A percentile compares a stretch with the other conserved stretches of the same genome.
Conservation (phyloP, 2,113 vertebrate genomes). For the Guaruba guarouba region DNA sequence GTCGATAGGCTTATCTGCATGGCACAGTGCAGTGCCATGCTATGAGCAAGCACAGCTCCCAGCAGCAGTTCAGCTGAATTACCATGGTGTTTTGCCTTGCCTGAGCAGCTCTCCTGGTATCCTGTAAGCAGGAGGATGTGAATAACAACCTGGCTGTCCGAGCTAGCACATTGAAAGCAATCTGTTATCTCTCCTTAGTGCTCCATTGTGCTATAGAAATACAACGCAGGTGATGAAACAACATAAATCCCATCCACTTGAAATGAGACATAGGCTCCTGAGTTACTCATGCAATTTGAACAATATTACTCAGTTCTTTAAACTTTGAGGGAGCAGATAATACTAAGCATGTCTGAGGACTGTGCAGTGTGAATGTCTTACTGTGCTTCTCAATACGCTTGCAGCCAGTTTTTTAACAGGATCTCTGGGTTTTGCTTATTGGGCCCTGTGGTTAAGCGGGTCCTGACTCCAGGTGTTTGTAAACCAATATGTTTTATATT, state of each 20-base stretch:
- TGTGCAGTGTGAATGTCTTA: accelerated
- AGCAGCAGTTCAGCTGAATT: neutral
- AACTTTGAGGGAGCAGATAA: neutral
- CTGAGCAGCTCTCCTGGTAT: neutral
- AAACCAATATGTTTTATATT: neutral
- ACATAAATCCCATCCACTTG: neutral
- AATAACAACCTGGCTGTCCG: neutral
- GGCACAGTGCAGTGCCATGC: neutral
- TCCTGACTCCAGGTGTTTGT: neutral
- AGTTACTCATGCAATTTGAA: neutral
- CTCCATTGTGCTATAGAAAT: neutral
- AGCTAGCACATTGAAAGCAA: neutral
- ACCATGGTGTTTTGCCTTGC: neutral
- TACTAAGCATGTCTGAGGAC: neutral
- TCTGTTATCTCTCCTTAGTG: neutral
- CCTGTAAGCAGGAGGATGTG: neutral
- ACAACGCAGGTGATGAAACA: neutral
- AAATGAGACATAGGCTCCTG: neutral
- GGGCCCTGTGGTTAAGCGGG: neutral
- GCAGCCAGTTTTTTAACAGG: neutral
- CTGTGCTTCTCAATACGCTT: neutral
- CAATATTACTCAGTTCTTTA: neutral
- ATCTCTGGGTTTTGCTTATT: neutral
- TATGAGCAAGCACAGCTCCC: neutral
- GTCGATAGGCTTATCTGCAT: accelerated